Percentiles rank a stretch among this genome's conserved stretches.
Evolutionary conservation across 2,797 vertebrate species (phyloP).

Genomic region (Calcarius lapponicus): DNA sequence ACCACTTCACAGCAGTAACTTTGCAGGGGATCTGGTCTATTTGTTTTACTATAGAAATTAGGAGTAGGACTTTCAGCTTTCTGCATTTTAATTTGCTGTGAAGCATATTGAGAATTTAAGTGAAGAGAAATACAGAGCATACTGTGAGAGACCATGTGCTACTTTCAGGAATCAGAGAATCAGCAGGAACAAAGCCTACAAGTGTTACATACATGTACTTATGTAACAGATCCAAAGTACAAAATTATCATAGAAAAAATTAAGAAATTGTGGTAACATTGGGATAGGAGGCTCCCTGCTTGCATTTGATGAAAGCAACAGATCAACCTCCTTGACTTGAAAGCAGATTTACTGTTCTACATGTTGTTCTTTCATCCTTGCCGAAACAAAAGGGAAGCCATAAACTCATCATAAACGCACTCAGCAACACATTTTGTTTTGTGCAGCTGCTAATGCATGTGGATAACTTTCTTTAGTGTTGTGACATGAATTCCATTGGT

Average conservation of each 20-base stretch:
- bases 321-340: constrained; percentile 3
- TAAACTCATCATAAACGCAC: constrained; percentile 28
- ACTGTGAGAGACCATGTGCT: background rate
- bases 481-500: background rate
- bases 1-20: background rate
- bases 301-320: background rate
- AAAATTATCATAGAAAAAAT: background rate
- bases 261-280: background rate
- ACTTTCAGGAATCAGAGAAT: background rate
- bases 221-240: background rate
- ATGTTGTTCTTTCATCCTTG: constrained; percentile 20
- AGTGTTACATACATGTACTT: background rate
- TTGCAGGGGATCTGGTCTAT: background rate
- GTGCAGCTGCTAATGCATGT: constrained; percentile 1
- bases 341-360: constrained; percentile 26
- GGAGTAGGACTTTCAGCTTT: background rate
- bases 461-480: background rate
- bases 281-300: background rate
- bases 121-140: background rate
- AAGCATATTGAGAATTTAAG: background rate
- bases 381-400: constrained; percentile 51
- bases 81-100: background rate
- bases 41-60: background rate
- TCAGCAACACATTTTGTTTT: background rate
- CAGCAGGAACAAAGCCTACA: background rate